Percentiles rank a stretch among this genome's conserved stretches.
These are phyloP conservation scores for Melolontha melolontha DNA, from an alignment of 2,888 invertebrate genomes.

Conservation along the genomic window DNA sequence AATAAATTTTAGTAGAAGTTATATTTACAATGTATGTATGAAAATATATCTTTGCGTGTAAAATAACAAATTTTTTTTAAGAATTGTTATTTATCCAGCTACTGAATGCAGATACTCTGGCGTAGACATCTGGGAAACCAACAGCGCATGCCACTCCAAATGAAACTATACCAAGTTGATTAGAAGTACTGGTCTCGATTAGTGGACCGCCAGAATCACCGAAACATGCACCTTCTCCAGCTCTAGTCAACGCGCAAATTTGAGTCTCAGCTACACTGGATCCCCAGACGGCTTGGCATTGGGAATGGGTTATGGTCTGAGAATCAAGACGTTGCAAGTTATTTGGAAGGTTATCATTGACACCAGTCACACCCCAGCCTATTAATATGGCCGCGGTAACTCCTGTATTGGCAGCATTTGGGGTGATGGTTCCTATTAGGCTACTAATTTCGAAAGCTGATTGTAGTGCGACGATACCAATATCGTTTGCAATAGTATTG, in stretches of 20 bases:
- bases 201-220: constrained; percentile 71
- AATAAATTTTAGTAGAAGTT: no score
- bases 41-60: no score
- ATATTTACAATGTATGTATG: no score
- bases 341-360: constrained; percentile 69
- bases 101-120: constrained; percentile 65
- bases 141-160: constrained; percentile 69
- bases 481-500: constrained; percentile 47
- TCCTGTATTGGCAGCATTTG: constrained; percentile 32
- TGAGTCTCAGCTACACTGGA: not conserved
- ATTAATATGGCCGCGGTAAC: constrained; percentile 38
- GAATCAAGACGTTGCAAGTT: constrained; percentile 70
- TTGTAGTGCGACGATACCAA: constrained; percentile 47
- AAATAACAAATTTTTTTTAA: no score
- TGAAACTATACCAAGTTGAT: constrained; percentile 68
- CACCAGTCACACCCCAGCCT: constrained; percentile 59
- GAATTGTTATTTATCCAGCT: constrained; percentile 62
- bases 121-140: constrained; percentile 69
- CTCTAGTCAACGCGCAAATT: constrained; percentile 70
- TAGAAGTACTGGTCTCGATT: constrained; percentile 58
- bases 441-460: constrained; percentile 41
- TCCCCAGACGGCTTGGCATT: constrained; percentile 64
- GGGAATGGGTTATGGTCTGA: constrained; percentile 66
- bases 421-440: constrained; percentile 43
- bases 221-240: constrained; percentile 71